Evolutionary conservation across 1,140 invertebrate genomes (phyloP).

Genomic region (Cydia amplana): DNA sequence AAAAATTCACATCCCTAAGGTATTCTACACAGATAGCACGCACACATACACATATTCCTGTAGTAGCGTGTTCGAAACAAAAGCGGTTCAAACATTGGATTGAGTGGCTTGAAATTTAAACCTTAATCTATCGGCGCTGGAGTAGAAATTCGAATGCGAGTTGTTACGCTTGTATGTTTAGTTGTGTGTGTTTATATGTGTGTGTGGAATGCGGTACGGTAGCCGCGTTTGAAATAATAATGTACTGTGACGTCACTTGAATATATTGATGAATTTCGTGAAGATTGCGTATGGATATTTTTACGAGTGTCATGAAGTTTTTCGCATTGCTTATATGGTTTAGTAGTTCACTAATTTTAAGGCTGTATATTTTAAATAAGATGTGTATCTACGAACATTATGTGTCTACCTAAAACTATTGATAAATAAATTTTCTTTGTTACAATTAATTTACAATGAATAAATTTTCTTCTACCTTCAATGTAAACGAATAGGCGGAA

Average conservation of each 20-base stretch:
- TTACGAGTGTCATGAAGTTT: neutral
- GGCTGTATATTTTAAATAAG: neutral
- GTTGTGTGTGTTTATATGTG: slow-evolving; percentile 53
- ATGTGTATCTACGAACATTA: neutral
- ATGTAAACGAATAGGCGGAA: too few relatives aligned
- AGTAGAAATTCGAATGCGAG: slow-evolving; percentile 42
- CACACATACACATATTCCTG: slow-evolving; percentile 57
- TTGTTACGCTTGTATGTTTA: slow-evolving; percentile 45
- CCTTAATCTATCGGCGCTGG: neutral
- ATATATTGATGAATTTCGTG: slow-evolving; percentile 25
- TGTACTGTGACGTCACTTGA: slow-evolving; percentile 53
- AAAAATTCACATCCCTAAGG: slow-evolving; percentile 73
- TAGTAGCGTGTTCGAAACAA: slow-evolving; percentile 34
- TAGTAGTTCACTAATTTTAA: neutral
- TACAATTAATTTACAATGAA: too few relatives aligned
- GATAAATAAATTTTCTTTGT: too few relatives aligned
- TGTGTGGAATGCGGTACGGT: slow-evolving; percentile 59
- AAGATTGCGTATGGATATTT: slow-evolving; percentile 11
- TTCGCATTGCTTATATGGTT: neutral
- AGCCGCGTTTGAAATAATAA: slow-evolving; percentile 42
- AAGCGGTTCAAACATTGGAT: neutral
- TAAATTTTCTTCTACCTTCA: too few relatives aligned
- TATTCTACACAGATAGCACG: slow-evolving; percentile 48
- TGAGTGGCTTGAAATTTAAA: neutral
- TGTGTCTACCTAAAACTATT: neutral